Conservation (phyloP, 2,113 vertebrate genomes). For the Procapra przewalskii region DNA sequence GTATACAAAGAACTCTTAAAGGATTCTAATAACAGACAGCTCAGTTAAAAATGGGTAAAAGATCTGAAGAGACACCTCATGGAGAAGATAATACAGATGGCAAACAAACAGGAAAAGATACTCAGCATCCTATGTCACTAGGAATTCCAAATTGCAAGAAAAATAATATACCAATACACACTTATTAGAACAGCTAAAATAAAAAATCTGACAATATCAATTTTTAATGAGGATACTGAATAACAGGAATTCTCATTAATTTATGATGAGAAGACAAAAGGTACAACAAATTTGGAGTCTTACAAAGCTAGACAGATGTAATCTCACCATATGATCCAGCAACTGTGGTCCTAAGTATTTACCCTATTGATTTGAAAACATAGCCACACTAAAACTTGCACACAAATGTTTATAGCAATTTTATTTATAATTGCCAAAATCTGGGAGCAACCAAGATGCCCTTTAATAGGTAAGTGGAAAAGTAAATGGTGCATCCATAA, state of each 20-base stretch:
- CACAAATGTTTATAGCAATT: not conserved
- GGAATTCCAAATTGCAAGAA: not conserved
- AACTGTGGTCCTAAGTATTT: not conserved
- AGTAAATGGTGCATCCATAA: not conserved
- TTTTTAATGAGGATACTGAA: not conserved
- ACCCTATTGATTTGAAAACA: not conserved
- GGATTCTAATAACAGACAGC: not conserved
- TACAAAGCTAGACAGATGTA: not conserved
- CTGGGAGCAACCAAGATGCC: not conserved
- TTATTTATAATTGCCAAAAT: not conserved
- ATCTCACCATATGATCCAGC: not conserved
- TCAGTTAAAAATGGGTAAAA: not conserved
- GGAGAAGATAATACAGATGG: not conserved
- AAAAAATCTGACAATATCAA: not conserved
- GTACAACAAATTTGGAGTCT: not conserved
- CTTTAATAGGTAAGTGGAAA: not conserved
- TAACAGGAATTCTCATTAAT: not conserved
- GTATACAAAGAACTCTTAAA: not conserved
- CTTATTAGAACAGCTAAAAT: not conserved
- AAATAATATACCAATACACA: not conserved
- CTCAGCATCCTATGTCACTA: not conserved
- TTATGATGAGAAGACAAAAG: not conserved
- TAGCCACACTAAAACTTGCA: not conserved
- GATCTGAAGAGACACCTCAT: not conserved
- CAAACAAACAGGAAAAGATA: not conserved